Percentiles rank a stretch among this genome's conserved stretches.
These are phyloP conservation scores for Platyscapa corneri DNA, from an alignment of 1,140 invertebrate genomes.

Conservation along the genomic window DNA sequence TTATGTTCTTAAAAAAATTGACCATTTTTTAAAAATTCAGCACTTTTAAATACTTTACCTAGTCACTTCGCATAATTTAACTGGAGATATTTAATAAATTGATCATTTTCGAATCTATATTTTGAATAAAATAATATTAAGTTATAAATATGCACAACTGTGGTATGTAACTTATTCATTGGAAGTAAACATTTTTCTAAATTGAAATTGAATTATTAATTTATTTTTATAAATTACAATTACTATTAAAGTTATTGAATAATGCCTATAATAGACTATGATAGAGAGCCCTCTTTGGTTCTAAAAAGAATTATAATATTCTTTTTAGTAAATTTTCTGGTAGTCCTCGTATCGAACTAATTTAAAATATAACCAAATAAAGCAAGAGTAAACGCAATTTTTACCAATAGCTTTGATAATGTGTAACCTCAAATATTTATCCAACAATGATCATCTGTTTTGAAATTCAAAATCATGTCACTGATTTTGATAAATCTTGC, in stretches of 20 bases:
- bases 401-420: conserved; percentile 23
- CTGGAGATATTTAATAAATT: too few species aligned
- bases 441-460: conserved; percentile 7
- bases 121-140: too few species aligned
- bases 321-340: background rate
- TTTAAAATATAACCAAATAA: background rate
- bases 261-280: background rate
- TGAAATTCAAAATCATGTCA: background rate
- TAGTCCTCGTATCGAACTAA: background rate
- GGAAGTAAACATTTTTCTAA: background rate
- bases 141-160: too few species aligned
- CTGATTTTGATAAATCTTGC: background rate
- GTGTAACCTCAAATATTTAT: conserved; percentile 24
- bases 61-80: too few species aligned
- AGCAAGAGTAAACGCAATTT: conserved; percentile 36
- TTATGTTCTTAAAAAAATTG: too few species aligned
- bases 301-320: background rate
- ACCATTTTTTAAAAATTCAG: too few species aligned
- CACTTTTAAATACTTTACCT: too few species aligned
- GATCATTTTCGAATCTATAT: too few species aligned
- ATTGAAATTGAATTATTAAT: background rate
- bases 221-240: background rate
- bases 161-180: too few species aligned
- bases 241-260: background rate
- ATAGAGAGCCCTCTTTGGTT: background rate